A percentile compares a stretch with the other conserved stretches of the same genome.
phyloP scores from a whole-genome alignment of 2,797 vertebrate species.

The Falco berigora region DNA sequence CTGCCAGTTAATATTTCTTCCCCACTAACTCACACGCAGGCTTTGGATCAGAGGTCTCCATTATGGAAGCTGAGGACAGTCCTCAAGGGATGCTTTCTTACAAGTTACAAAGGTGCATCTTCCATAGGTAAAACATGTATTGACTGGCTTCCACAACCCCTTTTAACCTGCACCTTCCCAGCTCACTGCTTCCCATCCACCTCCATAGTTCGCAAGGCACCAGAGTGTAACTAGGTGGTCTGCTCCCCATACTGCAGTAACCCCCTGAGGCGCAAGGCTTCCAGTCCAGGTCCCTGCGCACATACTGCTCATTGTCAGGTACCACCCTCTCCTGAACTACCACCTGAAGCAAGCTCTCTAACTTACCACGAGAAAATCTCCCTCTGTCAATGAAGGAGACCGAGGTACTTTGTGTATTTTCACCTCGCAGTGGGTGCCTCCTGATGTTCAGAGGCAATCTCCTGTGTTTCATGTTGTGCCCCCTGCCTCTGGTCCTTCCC shows the following conservation, averaged over 20 bases:
- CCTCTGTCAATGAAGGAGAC: neutral
- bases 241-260: neutral
- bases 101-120: neutral
- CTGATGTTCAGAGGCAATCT: neutral
- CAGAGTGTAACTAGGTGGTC: neutral
- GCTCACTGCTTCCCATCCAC: neutral
- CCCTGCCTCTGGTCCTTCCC: neutral
- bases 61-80: neutral
- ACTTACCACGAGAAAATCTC: neutral
- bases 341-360: neutral
- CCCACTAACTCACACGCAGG: neutral
- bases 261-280: neutral
- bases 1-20: neutral
- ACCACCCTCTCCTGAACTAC: neutral
- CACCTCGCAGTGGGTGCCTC: neutral
- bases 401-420: neutral
- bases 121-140: neutral
- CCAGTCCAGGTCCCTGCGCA: neutral
- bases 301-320: neutral
- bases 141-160: neutral
- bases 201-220: neutral
- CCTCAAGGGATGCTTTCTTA: neutral
- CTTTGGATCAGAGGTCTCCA: neutral
- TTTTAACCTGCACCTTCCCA: neutral
- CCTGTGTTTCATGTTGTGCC: neutral